A percentile compares a stretch with the other conserved stretches of the same genome.
These are phyloP conservation scores for Thelaira solivaga DNA, from an alignment of 2,888 invertebrate species.

Conservation along the genomic window DNA sequence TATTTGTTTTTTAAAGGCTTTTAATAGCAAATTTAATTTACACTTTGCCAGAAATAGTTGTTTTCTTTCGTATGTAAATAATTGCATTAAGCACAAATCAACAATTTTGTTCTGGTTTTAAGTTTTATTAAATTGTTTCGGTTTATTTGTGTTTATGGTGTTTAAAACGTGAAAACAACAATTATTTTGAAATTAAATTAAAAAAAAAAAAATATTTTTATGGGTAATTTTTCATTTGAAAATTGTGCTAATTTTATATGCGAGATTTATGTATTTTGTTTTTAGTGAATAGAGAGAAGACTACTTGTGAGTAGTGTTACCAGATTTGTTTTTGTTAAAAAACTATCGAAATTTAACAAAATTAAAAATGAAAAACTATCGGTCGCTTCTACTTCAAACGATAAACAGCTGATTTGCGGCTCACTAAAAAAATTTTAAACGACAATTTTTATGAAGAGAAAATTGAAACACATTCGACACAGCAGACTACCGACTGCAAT, in stretches of 20 bases:
- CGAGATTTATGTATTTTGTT: constrained; percentile 36
- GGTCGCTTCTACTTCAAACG: no score
- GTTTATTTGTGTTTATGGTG: background rate
- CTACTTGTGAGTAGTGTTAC: background rate
- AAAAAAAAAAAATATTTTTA: constrained; percentile 33
- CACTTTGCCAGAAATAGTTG: constrained; percentile 31
- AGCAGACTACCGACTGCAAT: no score
- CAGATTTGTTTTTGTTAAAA: no score
- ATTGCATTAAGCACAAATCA: no score
- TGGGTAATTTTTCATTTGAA: constrained; percentile 50
- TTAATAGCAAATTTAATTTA: constrained; percentile 30
- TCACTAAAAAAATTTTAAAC: no score
- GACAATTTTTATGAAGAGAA: no score
- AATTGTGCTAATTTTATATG: constrained; percentile 60
- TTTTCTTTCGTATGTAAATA: no score
- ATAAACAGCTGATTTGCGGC: no score
- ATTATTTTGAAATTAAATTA: background rate
- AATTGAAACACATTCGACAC: no score
- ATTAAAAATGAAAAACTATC: no score
- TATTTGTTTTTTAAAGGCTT: constrained; percentile 26
- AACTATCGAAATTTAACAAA: no score
- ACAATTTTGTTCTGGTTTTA: constrained; percentile 33
- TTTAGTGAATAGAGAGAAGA: no score
- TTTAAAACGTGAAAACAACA: constrained; percentile 21
- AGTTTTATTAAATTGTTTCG: background rate